Evolutionary conservation across 1,140 invertebrate species (phyloP), one percentile per base, ranked within the genome.

Genomic region (Nylanderia fulva): DNA sequence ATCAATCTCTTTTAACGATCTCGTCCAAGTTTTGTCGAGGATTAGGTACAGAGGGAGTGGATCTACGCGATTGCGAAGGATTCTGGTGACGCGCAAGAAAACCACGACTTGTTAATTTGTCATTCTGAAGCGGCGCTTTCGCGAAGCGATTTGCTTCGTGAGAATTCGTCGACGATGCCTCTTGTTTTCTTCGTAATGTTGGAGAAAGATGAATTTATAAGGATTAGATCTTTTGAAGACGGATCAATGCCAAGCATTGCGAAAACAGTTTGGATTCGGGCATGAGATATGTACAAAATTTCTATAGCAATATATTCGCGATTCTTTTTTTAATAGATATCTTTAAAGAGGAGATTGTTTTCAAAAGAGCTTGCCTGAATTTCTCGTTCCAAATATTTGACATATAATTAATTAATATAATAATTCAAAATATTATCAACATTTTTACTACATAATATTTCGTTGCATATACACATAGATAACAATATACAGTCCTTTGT

Each of bases 1-100:
- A 90, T 90, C 88, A 89, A 90, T 92, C 91, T 91, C 89, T 90
- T 91, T 92, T 91, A 91, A 91, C 87, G 86, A 88, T 76, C 85
- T 91, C 87, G 79, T 86, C 76, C 69, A 90, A 90, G 86, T 90
- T 91, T 91, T 80, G 84, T 60, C 52, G 84, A 85, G 90, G 89
- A 91, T 91, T 91, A 90, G 88, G 72, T 36, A 45, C 60, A 33
- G 84, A 85, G 18, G 58, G 63, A 71, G 84, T 63, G 88, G 87
- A 91, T 91, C 87, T 85, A 80, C 68, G 71, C 64, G 77, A 56
- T 86, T 80, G 76, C 75, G 77, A 63, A 80, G 68, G 89, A 87
- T 90, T 84, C 27, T 29, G 54, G 42, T 36, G 48, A 80, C 29
- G 77, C 74, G 56, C 63, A 86, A 86, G 86, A 88, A 82, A 85